phyloP scores from a whole-genome alignment of 2,888 invertebrate genomes.

The Ormyrus pomaceus region DNA sequence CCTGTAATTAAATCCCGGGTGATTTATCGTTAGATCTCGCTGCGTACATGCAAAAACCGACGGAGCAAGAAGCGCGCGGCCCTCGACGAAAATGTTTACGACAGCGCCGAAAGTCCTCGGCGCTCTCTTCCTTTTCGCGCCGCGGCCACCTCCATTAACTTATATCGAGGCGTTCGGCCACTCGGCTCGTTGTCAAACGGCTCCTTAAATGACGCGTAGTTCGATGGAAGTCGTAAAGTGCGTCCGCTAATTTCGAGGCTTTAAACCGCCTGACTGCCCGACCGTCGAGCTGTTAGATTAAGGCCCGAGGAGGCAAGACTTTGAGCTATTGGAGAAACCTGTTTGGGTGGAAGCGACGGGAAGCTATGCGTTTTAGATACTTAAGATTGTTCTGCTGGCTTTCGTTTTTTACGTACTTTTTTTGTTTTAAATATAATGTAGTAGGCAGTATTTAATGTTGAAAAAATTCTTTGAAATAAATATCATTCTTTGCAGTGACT shows the following conservation, averaged over 20 bases:
- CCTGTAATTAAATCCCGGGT: no score
- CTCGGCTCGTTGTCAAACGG: conserved; percentile 31
- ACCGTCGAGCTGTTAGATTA: neutral
- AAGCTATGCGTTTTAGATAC: neutral
- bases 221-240: neutral
- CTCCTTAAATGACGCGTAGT: conserved; percentile 28
- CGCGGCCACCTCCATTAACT: conserved; percentile 60
- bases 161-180: conserved; percentile 55
- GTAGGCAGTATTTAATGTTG: no score
- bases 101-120: conserved; percentile 9
- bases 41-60: no score
- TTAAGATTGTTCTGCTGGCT: no score
- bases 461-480: no score
- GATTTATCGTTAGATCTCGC: no score
- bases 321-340: no score
- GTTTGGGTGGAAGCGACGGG: neutral
- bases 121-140: neutral
- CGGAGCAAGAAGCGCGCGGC: no score
- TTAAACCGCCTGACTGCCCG: neutral
- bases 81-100: neutral
- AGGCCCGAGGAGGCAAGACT: neutral
- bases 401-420: no score
- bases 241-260: conserved; percentile 15
- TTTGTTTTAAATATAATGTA: no score
- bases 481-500: no score